Conservation (phyloP, 2,797 vertebrate species). For the Meda fulgida region DNA sequence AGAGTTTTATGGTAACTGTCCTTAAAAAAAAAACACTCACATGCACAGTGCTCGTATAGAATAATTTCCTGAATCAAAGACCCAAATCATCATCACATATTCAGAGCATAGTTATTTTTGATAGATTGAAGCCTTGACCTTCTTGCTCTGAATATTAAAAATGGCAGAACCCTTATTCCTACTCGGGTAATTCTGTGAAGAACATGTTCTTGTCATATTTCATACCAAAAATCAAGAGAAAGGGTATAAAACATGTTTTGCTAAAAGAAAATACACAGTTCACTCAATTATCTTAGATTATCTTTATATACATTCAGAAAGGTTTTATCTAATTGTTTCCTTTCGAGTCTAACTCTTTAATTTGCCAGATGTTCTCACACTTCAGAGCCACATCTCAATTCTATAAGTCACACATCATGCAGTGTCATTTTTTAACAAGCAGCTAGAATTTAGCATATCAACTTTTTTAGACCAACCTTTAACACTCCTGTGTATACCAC, state of each 20-base stretch:
- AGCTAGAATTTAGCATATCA: not conserved
- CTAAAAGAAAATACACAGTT: not conserved
- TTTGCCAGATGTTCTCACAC: not conserved
- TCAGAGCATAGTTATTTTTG: conserved; percentile 18
- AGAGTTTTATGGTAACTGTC: not conserved
- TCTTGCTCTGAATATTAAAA: conserved; percentile 40
- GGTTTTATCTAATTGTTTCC: not conserved
- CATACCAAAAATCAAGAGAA: not conserved
- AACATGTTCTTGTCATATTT: not conserved
- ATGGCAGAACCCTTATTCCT: conserved; percentile 5
- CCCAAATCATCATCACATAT: not conserved
- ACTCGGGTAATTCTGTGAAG: not conserved
- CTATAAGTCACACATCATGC: not conserved
- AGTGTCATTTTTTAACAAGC: not conserved
- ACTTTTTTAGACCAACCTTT: not conserved
- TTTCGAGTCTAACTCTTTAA: conserved; percentile 4
- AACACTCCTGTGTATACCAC: not conserved
- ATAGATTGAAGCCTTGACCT: conserved; percentile 34
- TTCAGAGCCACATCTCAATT: not conserved
- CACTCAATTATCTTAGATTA: not conserved
- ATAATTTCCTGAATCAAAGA: not conserved
- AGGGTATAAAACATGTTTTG: not conserved
- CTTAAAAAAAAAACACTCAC: too few relatives aligned
- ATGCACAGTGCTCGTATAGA: not conserved
- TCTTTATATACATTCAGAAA: not conserved